Evolutionary conservation across 30 jellyfish, hydroid and myxozoan genomes (phyloP), one percentile per base, ranked within the genome.

Genomic region (Pelagia noctiluca): DNA sequence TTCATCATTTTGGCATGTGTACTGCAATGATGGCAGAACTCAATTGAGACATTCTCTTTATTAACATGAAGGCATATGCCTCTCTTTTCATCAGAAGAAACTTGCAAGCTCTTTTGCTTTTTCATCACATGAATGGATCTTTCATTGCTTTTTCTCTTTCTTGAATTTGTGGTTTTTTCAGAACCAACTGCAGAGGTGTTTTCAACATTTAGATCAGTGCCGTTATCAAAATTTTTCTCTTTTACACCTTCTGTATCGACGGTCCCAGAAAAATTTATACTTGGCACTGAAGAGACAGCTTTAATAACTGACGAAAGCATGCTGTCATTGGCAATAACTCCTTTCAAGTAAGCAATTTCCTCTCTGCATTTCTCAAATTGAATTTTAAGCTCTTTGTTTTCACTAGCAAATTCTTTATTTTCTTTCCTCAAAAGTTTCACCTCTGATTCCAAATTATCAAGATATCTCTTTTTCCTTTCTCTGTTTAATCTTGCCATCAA

Each of bases 51-150:
- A 75, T 80, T 83, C n/a, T 82, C 86, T 25, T 78, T 60, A 26
- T 65, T 61, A 2, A 90, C 96, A 83, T 90, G 97, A 28, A 90
- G 75, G 37, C 97, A 90, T n/a, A 90, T 66, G 5, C 97, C 97
- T 50, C 82, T 86, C 19, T 63, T 66, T 13, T 46, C 47, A 63
- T 38, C 8, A 10, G n/a, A 2, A 57, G 85, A 67, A 35, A n/a
- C 50, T 5, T 63, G 29, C 26, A 31, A 48, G 29, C 63, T 62
- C 33, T 42, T 53, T 30, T 32, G 25, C 18, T 28, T 0, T 35
- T 70, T 68, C 69, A 24, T 21, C 5, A 12, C 47, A 24, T 1
- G 28, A 2, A 65, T 13, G 0, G 3, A 1, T 33, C 32, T 13
- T 16, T 11, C 13, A 13, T 13, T 32, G 0, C 19, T 1, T 13